These are phyloP conservation scores for Pimpla rufipes DNA, from an alignment of 2,888 invertebrate genomes.

Conservation along the genomic window DNA sequence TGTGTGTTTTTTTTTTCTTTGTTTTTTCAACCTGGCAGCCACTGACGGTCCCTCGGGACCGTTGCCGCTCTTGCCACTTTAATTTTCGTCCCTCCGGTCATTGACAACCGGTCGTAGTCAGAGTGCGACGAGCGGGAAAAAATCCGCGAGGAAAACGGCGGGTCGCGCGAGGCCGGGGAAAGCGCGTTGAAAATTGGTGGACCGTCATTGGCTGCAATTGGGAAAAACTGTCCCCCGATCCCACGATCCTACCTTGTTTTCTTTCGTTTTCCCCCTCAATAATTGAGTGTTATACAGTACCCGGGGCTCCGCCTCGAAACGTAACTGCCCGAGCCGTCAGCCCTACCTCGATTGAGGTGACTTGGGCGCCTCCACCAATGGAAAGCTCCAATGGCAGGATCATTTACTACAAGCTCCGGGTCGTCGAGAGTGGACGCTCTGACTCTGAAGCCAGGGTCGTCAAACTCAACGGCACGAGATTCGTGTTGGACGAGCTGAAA, in stretches of 20 bases:
- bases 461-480: constrained; percentile 92
- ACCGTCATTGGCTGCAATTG: constrained; percentile 78
- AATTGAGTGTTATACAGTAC: constrained; percentile 90
- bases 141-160: background rate
- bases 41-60: constrained; percentile 18
- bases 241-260: constrained; percentile 60
- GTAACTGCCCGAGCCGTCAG: constrained; percentile 95
- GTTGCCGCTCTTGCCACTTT: background rate
- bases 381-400: constrained; percentile 97
- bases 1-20: constrained; percentile 3
- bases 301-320: constrained; percentile 98
- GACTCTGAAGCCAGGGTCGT: constrained; percentile 94
- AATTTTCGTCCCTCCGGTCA: background rate
- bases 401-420: constrained; percentile 97
- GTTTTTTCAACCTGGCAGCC: constrained; percentile 30
- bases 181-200: constrained; percentile 49
- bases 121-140: background rate
- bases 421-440: constrained; percentile 93
- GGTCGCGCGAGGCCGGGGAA: background rate
- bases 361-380: constrained; percentile 97
- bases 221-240: constrained; percentile 60
- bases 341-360: constrained; percentile 95
- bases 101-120: background rate
- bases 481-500: constrained; percentile 95
- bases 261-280: constrained; percentile 85